phyloP scores from a whole-genome alignment of 2,113 vertebrate genomes.

The Corapipo altera region DNA sequence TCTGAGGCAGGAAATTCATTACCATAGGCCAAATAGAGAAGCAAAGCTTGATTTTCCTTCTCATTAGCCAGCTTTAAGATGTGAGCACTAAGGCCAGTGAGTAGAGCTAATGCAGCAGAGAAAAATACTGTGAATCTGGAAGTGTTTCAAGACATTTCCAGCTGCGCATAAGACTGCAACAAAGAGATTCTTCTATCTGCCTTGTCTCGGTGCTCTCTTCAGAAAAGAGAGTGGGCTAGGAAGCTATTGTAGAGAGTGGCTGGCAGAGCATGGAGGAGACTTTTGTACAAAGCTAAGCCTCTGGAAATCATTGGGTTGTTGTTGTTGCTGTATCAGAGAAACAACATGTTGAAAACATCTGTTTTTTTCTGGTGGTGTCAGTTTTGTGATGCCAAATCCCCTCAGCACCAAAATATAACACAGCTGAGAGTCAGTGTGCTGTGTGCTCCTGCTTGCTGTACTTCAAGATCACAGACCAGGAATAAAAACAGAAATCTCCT shows the following conservation, averaged over 20 bases:
- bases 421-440: background rate
- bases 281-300: background rate
- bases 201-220: background rate
- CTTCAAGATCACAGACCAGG: background rate
- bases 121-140: background rate
- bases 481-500: background rate
- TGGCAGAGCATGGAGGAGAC: background rate
- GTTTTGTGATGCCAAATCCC: background rate
- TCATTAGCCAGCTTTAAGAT: background rate
- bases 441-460: background rate
- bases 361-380: background rate
- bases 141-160: background rate
- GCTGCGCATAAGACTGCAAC: background rate
- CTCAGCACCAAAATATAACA: background rate
- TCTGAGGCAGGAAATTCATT: conserved; percentile 3
- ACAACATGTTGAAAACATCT: background rate
- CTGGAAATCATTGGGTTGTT: background rate
- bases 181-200: background rate
- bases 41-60: background rate
- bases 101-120: background rate
- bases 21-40: background rate
- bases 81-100: background rate
- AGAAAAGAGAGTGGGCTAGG: background rate
- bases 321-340: background rate
- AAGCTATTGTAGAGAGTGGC: background rate